Conservation (phyloP, 2,113 vertebrate species). For the Centrocercus urophasianus region DNA sequence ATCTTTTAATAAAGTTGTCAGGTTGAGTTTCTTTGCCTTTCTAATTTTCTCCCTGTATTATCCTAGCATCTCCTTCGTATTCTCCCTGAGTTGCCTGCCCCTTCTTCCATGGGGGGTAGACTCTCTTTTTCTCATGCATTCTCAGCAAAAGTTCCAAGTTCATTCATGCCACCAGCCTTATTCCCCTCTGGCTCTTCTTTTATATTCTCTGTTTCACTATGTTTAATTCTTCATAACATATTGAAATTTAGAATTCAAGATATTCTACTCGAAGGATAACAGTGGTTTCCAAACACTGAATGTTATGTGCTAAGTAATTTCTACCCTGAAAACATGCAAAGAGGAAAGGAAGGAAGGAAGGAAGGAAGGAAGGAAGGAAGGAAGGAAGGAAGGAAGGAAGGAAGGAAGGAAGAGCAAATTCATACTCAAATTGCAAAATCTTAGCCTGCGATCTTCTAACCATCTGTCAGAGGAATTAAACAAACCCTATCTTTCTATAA, state of each 20-base stretch:
- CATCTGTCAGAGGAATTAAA: not conserved
- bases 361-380: too few species aligned
- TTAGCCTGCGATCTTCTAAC: not conserved
- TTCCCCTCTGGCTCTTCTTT: too few species aligned
- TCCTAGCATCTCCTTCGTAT: too few species aligned
- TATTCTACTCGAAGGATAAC: not conserved
- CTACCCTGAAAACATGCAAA: not conserved
- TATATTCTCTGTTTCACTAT: not conserved
- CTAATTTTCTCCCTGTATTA: too few species aligned
- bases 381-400: not conserved
- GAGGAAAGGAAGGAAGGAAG: too few species aligned
- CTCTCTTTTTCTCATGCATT: too few species aligned
- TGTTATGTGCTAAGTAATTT: not conserved
- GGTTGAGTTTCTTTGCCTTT: too few species aligned
- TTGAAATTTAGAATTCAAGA: not conserved
- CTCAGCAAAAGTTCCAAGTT: too few species aligned
- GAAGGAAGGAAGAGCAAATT: not conserved
- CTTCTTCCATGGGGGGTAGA: too few species aligned
- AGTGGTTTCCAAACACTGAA: not conserved
- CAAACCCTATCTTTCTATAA: not conserved
- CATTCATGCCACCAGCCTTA: too few species aligned
- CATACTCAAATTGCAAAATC: not conserved
- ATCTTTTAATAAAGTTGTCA: too few species aligned
- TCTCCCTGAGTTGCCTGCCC: too few species aligned
- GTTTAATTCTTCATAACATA: not conserved